phyloP scores from a whole-genome alignment of 2,797 vertebrate genomes.

The Galaxias olidus region DNA sequence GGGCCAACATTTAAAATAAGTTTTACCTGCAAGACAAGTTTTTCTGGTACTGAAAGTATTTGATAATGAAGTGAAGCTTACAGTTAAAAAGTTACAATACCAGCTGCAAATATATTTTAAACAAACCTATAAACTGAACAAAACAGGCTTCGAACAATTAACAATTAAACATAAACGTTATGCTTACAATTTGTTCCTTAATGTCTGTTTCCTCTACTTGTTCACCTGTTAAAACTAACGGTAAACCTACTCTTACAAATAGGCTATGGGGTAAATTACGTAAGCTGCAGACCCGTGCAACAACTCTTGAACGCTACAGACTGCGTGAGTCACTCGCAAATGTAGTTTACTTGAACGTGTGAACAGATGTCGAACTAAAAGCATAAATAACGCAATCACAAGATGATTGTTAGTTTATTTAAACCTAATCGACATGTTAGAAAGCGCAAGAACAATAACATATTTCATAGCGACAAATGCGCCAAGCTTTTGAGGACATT shows the following conservation, averaged over 20 bases:
- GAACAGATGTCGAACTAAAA: neutral
- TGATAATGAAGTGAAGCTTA: too few relatives aligned
- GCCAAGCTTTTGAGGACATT: slow-evolving; percentile 46
- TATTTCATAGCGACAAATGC: slow-evolving; percentile 38
- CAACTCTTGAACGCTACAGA: slow-evolving; percentile 25
- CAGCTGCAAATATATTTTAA: slow-evolving; percentile 19
- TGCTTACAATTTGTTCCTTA: too few relatives aligned
- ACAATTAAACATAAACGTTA: slow-evolving; percentile 34
- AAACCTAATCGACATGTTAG: neutral
- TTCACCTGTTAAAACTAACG: slow-evolving; percentile 78
- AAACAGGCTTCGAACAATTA: slow-evolving; percentile 37
- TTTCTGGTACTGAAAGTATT: too few relatives aligned
- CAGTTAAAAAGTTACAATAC: slow-evolving; percentile 31
- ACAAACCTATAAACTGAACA: slow-evolving; percentile 15
- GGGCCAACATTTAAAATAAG: too few relatives aligned
- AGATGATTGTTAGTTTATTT: too few relatives aligned
- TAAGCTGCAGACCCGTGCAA: slow-evolving; percentile 53
- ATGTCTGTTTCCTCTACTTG: neutral
- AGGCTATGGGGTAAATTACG: slow-evolving; percentile 56
- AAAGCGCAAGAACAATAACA: neutral
- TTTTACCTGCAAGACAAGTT: too few relatives aligned
- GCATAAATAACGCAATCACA: too few relatives aligned
- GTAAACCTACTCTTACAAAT: slow-evolving; percentile 57
- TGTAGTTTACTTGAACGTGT: slow-evolving; percentile 22
- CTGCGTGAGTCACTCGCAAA: slow-evolving; percentile 8